These are phyloP conservation scores for Cephus pulcher DNA, from an alignment of 2,888 invertebrate genomes.

Conservation along the genomic window DNA sequence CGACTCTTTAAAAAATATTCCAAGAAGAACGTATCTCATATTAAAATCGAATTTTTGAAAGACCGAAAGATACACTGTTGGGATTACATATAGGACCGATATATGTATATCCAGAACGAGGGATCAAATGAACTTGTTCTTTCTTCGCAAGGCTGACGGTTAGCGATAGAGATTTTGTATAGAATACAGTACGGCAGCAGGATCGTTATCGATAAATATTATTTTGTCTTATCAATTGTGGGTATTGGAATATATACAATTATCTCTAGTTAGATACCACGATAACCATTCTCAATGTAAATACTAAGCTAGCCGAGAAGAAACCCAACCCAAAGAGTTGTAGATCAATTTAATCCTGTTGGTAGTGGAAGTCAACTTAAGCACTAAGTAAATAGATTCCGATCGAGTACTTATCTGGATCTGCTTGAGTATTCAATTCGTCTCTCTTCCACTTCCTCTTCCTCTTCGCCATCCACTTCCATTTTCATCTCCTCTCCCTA, in stretches of 20 bases:
- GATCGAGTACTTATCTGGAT: conserved; percentile 45
- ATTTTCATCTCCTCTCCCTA: conserved; percentile 6
- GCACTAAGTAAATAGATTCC: conserved; percentile 52
- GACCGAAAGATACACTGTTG: not conserved
- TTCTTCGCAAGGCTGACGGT: not conserved
- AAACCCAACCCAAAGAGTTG: conserved; percentile 22
- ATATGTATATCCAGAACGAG: not conserved
- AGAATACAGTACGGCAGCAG: not conserved
- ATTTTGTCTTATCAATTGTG: not conserved
- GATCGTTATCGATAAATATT: too few species aligned
- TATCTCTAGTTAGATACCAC: not conserved
- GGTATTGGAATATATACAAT: not conserved
- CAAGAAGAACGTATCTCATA: not conserved
- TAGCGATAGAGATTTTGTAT: not conserved
- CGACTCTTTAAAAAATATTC: not conserved
- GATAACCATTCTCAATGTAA: not conserved
- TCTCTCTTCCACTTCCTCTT: conserved; percentile 17
- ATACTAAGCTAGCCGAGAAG: not conserved
- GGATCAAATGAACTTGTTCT: not conserved
- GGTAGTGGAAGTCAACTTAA: conserved; percentile 52
- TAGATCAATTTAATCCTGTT: conserved; percentile 53
- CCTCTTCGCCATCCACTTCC: conserved; percentile 7
- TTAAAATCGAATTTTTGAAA: not conserved
- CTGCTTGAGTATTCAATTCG: conserved; percentile 41
- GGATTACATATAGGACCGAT: not conserved